Conservation (phyloP, 2,113 vertebrate species). For the Paramisgurnus dabryanus region DNA sequence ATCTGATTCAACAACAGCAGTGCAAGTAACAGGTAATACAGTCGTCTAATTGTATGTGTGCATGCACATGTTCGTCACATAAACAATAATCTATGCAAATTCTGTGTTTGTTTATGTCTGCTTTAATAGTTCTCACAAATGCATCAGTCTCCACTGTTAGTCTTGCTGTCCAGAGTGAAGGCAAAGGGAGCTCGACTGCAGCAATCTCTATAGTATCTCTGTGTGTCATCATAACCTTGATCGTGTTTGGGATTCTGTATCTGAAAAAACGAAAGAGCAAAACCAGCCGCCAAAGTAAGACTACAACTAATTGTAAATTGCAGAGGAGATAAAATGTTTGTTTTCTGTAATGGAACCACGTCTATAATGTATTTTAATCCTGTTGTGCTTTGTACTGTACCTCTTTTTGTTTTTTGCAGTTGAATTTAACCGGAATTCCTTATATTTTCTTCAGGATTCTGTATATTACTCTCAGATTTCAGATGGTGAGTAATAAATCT, state of each 20-base stretch:
- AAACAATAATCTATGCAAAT: neutral
- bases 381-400: neutral
- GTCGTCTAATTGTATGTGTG: neutral
- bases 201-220: neutral
- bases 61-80: neutral
- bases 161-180: neutral
- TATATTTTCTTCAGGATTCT: neutral
- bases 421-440: neutral
- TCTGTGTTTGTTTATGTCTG: neutral
- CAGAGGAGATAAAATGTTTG: too few species aligned
- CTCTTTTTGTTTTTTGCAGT: constrained; percentile 9
- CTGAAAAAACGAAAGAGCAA: neutral
- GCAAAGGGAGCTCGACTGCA: neutral
- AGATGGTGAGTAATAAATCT: neutral
- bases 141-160: neutral
- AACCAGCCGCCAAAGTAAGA: neutral
- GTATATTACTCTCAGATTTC: constrained; percentile 14
- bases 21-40: neutral
- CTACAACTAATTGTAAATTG: neutral
- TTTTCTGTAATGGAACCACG: too few species aligned
- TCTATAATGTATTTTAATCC: neutral
- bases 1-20: neutral
- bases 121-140: neutral
- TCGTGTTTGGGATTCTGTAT: neutral
- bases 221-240: neutral